Conservation (phyloP, 2,113 vertebrate species). For the Tragelaphus scriptus region DNA sequence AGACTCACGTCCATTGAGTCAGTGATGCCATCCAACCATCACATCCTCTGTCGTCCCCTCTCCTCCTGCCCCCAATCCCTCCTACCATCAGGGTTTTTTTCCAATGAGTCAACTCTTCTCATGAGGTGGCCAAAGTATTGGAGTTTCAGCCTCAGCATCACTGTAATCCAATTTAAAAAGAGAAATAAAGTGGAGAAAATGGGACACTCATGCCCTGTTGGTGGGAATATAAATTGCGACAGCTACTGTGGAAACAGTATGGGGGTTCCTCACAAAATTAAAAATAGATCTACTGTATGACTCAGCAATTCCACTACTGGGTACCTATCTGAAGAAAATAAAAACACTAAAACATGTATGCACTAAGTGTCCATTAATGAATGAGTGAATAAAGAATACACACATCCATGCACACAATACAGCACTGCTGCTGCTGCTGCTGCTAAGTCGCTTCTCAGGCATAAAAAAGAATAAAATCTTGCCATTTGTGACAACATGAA, state of each 20-base stretch:
- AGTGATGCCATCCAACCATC: too few species aligned
- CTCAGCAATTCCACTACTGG: not conserved
- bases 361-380: not conserved
- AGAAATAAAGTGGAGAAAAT: not conserved
- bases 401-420: not conserved
- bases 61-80: too few species aligned
- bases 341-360: not conserved
- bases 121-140: too few species aligned
- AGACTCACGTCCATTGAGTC: rapidly evolving
- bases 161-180: not conserved
- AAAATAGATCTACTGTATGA: not conserved
- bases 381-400: not conserved
- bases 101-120: too few species aligned
- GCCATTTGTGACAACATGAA: not conserved
- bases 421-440: not conserved
- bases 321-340: not conserved
- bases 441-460: not conserved
- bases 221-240: not conserved
- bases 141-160: not conserved
- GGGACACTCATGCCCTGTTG: not conserved
- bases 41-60: too few species aligned
- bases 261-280: not conserved
- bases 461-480: not conserved
- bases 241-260: not conserved
- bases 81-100: too few species aligned